Base-by-base conservation (phyloP, 2,797 vertebrate species). In the Balearica regulorum region DNA sequence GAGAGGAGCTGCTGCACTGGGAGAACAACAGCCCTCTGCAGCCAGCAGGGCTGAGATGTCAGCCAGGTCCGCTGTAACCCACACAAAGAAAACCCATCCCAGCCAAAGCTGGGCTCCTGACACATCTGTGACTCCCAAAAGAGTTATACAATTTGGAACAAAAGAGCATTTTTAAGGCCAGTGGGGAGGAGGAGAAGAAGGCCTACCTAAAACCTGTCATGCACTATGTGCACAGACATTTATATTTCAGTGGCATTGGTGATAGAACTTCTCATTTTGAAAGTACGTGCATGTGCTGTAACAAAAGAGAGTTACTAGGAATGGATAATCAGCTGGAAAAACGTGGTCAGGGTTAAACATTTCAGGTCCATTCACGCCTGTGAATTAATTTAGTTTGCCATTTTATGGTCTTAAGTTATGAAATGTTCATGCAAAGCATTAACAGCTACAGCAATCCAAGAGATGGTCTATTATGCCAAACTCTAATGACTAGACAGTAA, bases 401-500 rank as follows among this genome's bases (percentile, higher is more conserved):
- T 94, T 93, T 97, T 85, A 48, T 61, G 64, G 85, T 93, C 92
- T 61, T 68, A 94, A 96, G 73, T 95, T 94, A 88, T 79, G 88
- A 96, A 97, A 96, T 73, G 43, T 69, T 94, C 80, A 83, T 72
- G 93, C 87, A 95, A 96, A 95, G 22, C 83, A 65, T 62, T 90
- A 87, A 54, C 26, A 91, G 61, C 68, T 60, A 95, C 89, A 87
- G 53, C 37, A 87, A 90, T 78, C 91, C 85, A 89, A 82, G 65
- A 88, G 61, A 89, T 17, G 11, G 53, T 58, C 75, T 44, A 26
- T 92, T 90, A 78, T 90, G 93, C 92, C 96, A 97, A 94, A 88
- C 44, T 70, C 95, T 94, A 96, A 97, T 97, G 83, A 82, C 44
- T 88, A 75, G 46, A 94, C 41, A 76, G 77, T 93, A 98, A 97